Percentiles rank a stretch among this genome's conserved stretches.
These are phyloP conservation scores for Agonopterix subpropinquella DNA, from an alignment of 2,888 invertebrate species.

Conservation along the genomic window DNA sequence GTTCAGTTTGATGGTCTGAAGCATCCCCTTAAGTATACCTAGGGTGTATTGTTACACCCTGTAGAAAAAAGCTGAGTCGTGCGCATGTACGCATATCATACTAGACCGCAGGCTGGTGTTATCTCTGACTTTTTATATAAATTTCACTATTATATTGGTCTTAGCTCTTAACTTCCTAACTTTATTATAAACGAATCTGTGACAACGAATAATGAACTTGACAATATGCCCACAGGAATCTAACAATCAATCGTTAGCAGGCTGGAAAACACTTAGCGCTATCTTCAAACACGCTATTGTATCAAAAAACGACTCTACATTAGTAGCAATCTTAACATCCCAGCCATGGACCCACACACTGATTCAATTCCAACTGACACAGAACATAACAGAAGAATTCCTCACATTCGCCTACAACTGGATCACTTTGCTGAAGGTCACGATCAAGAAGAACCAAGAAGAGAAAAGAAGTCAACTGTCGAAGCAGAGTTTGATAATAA, in stretches of 20 bases:
- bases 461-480: slow-evolving; percentile 32
- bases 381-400: slow-evolving; percentile 47
- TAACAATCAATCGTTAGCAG: slow-evolving; percentile 44
- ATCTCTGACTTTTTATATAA: too few relatives aligned
- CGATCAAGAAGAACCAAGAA: slow-evolving; percentile 38
- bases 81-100: too few relatives aligned
- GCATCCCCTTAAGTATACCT: too few relatives aligned
- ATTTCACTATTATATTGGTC: too few relatives aligned
- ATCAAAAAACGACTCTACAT: slow-evolving; percentile 44
- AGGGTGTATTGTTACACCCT: too few relatives aligned
- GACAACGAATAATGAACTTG: too few relatives aligned
- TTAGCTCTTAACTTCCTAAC: too few relatives aligned
- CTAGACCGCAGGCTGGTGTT: too few relatives aligned
- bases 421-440: slow-evolving; percentile 50
- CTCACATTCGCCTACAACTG: slow-evolving; percentile 50
- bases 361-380: slow-evolving; percentile 58
- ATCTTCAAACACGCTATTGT: slow-evolving; percentile 58
- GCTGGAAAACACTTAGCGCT: slow-evolving; percentile 57
- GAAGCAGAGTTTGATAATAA: slow-evolving; percentile 46
- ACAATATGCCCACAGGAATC: slow-evolving; percentile 34
- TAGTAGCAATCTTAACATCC: slow-evolving; percentile 49
- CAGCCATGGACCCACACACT: slow-evolving; percentile 63
- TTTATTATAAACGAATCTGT: too few relatives aligned
- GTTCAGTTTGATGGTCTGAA: too few relatives aligned
- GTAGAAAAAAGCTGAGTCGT: too few relatives aligned